Evolutionary conservation across 2,888 invertebrate species (phyloP), one percentile per base, ranked within the genome.

Genomic region (Nasonovia ribisnigri): DNA sequence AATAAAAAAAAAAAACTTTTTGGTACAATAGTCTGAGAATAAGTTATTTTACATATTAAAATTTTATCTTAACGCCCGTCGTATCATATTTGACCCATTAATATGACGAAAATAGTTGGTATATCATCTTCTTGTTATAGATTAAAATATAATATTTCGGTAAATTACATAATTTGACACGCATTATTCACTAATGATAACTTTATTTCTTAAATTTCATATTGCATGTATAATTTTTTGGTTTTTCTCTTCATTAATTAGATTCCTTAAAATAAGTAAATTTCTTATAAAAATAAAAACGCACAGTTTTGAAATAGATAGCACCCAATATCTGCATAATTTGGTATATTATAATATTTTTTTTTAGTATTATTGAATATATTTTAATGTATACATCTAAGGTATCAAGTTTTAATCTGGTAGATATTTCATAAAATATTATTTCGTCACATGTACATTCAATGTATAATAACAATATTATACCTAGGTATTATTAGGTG

Each of bases 351-450:
- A 67, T 67, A 36, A 67, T 67, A 16, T 67, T 16, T 67, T 36
- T 67, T 67, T n/a, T 67, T 46, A 5, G 16, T 67, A 36, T 67
- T 67, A 67, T 67, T 67, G 67, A 67, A 67, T 36, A 46, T 36
- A 67, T 67, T 67, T n/a, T 5, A 16, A n/a, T 67, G 36, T 67
- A 67, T 67, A 36, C 67, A 5, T 67, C 67, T 67, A 67, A 36
- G n/a, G 16, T 67, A 67, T 67, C 36, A 36, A 16, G 36, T 67
- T 67, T 6, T 36, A 67, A 67, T n/a, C 24, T 54, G 51, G 48
- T 87, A 43, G 43, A 42, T 84, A 87, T 48, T 87, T 87, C 87
- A 24, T 87, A 67, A 67, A 67, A 67, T 67, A 67, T 36, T 67
- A 36, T 36, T 16, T 67, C n/a, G 13, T 67, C n/a, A 67, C 67